phyloP scores from a whole-genome alignment of 2,888 invertebrate species.

The Chloroclystis v-ata region DNA sequence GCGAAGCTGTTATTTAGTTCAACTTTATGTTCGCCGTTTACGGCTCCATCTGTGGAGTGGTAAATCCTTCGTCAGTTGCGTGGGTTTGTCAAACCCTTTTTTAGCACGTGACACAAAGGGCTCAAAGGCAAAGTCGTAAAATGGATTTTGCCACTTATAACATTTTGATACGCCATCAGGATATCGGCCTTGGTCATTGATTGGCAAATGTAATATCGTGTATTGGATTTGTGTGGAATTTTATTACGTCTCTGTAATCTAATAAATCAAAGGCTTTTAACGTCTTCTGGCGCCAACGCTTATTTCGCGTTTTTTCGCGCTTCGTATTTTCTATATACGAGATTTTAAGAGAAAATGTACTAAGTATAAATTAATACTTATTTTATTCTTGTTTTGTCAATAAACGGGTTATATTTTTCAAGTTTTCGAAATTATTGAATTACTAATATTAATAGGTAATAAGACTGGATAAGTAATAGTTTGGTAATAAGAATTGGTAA shows the following conservation, averaged over 20 bases:
- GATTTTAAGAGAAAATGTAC: background rate
- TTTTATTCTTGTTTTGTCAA: background rate
- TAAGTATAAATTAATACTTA: background rate
- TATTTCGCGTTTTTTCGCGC: constrained; percentile 33
- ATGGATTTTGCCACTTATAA: constrained; percentile 14
- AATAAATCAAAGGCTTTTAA: constrained; percentile 39
- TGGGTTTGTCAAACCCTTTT: background rate
- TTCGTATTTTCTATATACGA: constrained; percentile 14
- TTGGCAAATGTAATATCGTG: constrained; percentile 30
- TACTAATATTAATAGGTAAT: too few relatives aligned
- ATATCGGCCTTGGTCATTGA: constrained; percentile 22
- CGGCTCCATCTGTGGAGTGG: background rate
- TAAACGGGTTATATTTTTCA: too few relatives aligned
- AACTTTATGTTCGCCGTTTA: background rate
- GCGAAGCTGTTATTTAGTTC: background rate
- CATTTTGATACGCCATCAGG: constrained; percentile 12
- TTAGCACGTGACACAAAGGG: background rate
- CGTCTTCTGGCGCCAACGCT: constrained; percentile 24
- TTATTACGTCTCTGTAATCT: constrained; percentile 36
- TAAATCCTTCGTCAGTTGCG: background rate
- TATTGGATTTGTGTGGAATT: constrained; percentile 30
- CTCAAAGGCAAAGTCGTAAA: background rate
- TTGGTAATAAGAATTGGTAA: too few relatives aligned
- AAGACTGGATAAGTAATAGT: too few relatives aligned
- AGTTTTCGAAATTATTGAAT: too few relatives aligned